These are phyloP conservation scores for Oithona nana DNA, from an alignment of 2,888 invertebrate species.

Conservation along the genomic window DNA sequence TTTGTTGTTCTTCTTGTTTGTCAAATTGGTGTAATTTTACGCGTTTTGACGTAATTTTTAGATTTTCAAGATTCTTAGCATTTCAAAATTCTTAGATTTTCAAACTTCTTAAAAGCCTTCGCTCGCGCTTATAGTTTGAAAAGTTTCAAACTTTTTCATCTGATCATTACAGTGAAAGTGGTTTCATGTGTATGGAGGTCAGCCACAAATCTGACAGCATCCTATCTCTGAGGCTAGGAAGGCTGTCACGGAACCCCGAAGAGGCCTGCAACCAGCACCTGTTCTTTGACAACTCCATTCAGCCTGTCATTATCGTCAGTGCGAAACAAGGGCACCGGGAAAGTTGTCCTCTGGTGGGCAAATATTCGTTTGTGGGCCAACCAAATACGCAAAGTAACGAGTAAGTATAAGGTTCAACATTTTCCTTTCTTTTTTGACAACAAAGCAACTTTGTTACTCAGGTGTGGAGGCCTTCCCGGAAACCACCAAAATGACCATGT, in stretches of 20 bases:
- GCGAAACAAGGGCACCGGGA: neutral
- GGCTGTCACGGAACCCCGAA: constrained; percentile 11
- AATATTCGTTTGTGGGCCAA: neutral
- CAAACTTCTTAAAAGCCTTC: too few relatives aligned
- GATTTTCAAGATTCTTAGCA: too few relatives aligned
- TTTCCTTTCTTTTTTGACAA: too few relatives aligned
- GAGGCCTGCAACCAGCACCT: constrained; percentile 15
- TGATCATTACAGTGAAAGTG: constrained; percentile 7
- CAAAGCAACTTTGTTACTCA: neutral
- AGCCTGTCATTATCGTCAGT: neutral
- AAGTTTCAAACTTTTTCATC: too few relatives aligned
- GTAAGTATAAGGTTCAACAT: too few relatives aligned
- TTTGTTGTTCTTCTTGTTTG: neutral
- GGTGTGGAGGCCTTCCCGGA: too few relatives aligned
- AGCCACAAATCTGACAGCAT: neutral
- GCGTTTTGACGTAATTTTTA: too few relatives aligned
- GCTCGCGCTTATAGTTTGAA: too few relatives aligned
- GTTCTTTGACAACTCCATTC: constrained; percentile 12
- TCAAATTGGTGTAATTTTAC: neutral
- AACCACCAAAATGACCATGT: neutral
- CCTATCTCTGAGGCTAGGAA: constrained; percentile 3
- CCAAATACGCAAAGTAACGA: too few relatives aligned
- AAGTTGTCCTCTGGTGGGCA: constrained; percentile 13
- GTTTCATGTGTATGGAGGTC: constrained; percentile 14
- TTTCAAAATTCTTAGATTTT: too few relatives aligned